Percentiles rank a stretch among this genome's conserved stretches.
These are phyloP conservation scores for Chouioia cunea DNA, from an alignment of 2,888 invertebrate genomes.

Conservation along the genomic window DNA sequence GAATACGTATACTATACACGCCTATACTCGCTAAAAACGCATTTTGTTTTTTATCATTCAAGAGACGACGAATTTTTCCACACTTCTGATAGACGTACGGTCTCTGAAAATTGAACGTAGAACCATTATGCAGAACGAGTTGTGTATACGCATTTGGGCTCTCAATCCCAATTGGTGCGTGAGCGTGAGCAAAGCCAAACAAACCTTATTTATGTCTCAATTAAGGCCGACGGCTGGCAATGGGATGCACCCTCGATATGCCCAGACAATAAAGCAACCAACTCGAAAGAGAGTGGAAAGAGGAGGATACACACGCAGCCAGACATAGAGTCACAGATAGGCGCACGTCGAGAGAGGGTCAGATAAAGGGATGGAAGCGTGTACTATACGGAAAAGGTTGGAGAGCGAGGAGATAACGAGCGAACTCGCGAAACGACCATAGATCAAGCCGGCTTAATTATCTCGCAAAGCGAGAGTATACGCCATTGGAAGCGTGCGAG, in stretches of 20 bases:
- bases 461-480: slow-evolving; percentile 53
- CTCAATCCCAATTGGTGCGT: slow-evolving; percentile 64
- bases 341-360: slow-evolving; percentile 23
- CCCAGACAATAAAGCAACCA: slow-evolving; percentile 68
- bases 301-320: slow-evolving; percentile 23
- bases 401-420: slow-evolving; percentile 67
- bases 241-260: slow-evolving; percentile 69
- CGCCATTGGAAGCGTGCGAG: background rate
- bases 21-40: no score
- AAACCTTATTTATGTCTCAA: slow-evolving; percentile 70
- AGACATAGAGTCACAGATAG: slow-evolving; percentile 23
- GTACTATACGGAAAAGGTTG: slow-evolving; percentile 61
- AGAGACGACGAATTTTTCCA: no score
- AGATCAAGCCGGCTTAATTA: slow-evolving; percentile 68
- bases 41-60: no score
- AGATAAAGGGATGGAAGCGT: slow-evolving; percentile 61
- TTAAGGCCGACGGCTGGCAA: slow-evolving; percentile 66
- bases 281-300: slow-evolving; percentile 41
- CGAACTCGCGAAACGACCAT: slow-evolving; percentile 68
- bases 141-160: slow-evolving; percentile 56
- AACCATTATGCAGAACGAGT: slow-evolving; percentile 66
- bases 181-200: slow-evolving; percentile 69
- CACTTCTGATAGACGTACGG: slow-evolving; percentile 39
- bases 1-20: background rate
- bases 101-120: slow-evolving; percentile 62